Conservation (phyloP, 1,140 invertebrate genomes). For the Orius laevigatus region DNA sequence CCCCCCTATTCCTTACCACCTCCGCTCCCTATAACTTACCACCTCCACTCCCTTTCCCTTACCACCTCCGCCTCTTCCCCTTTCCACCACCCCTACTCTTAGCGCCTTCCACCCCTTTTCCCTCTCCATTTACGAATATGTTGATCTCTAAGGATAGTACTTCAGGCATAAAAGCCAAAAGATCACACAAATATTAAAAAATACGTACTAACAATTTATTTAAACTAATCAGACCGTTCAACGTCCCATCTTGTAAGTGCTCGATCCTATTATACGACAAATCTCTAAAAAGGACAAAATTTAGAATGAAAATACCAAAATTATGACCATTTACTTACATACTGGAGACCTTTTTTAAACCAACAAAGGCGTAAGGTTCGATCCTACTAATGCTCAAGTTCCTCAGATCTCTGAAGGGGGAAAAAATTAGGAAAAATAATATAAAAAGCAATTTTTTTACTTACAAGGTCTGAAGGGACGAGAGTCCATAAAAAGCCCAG, state of each 20-base stretch:
- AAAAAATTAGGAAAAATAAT: constrained; percentile 2
- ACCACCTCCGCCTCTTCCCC: neutral
- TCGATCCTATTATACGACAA: constrained; percentile 27
- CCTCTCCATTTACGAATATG: no score
- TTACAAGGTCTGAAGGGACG: constrained; percentile 24
- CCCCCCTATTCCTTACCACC: no score
- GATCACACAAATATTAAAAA: constrained; percentile 2
- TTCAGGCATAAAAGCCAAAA: no score
- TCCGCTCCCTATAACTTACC: no score
- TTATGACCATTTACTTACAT: constrained; percentile 19
- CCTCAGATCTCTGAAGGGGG: constrained; percentile 21
- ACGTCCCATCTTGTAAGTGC: constrained; percentile 25
- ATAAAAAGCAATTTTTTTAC: constrained; percentile 13
- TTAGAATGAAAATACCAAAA: constrained; percentile 1
- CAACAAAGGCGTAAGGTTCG: constrained; percentile 22
- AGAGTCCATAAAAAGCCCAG: constrained; percentile 25
- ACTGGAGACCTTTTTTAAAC: constrained; percentile 20
- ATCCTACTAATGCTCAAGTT: constrained; percentile 21
- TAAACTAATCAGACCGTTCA: constrained; percentile 26
- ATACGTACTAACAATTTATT: constrained; percentile 22
- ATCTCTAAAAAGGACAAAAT: constrained; percentile 22
- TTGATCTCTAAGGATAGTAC: no score
- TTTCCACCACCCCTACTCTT: no score
- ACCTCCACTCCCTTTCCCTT: neutral
- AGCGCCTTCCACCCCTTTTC: no score